phyloP scores from a whole-genome alignment of 2,113 vertebrate species.

The Mellivora capensis region DNA sequence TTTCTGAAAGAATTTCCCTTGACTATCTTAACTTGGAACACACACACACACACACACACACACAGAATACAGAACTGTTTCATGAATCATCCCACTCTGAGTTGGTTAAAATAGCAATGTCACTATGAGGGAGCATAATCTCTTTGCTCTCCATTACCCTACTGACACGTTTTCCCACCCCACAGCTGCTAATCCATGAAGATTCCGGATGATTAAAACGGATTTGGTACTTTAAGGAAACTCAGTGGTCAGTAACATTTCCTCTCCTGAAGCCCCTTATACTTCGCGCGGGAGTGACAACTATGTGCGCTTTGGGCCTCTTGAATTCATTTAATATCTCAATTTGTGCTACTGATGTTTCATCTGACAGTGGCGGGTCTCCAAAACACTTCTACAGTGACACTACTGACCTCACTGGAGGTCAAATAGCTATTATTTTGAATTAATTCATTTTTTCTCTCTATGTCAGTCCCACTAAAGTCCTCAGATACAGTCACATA shows the following conservation, averaged over 20 bases:
- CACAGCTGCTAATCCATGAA: not conserved
- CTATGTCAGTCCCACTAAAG: not conserved
- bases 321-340: slow-evolving; percentile 19
- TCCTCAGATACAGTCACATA: not conserved
- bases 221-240: slow-evolving; percentile 46
- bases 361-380: not conserved
- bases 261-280: slow-evolving; percentile 17
- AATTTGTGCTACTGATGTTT: not conserved
- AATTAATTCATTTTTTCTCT: not conserved
- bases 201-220: slow-evolving; percentile 16
- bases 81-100: not conserved
- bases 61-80: not conserved
- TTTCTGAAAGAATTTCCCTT: not conserved
- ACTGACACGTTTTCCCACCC: not conserved
- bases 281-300: slow-evolving; percentile 31
- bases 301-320: not conserved
- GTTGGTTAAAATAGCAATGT: not conserved
- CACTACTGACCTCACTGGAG: not conserved
- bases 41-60: not conserved
- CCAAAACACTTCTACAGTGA: not conserved
- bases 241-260: slow-evolving; percentile 2
- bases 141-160: not conserved
- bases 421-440: not conserved
- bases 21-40: not conserved
- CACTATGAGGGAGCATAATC: not conserved